Conservation (phyloP, 2,888 invertebrate genomes). For the Cerceris rybyensis region DNA sequence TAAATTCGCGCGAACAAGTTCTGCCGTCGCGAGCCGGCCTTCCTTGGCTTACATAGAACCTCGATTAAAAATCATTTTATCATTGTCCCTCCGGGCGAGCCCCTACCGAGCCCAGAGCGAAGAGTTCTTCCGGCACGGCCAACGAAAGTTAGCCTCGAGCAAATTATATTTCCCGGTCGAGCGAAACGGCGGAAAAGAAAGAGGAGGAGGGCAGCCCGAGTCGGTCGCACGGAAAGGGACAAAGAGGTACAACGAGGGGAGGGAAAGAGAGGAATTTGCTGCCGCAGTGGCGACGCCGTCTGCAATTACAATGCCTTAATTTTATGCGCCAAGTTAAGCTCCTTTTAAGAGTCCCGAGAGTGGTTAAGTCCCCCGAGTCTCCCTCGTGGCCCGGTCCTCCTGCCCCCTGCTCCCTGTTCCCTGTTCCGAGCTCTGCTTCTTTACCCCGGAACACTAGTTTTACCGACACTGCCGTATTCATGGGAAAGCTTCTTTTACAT, state of each 20-base stretch:
- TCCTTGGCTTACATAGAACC: slow-evolving; percentile 14
- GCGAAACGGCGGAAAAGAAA: slow-evolving; percentile 22
- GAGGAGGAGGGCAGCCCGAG: not conserved
- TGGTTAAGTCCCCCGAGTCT: slow-evolving; percentile 62
- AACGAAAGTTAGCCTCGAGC: slow-evolving; percentile 74
- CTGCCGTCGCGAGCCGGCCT: slow-evolving; percentile 2
- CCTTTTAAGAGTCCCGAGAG: slow-evolving; percentile 77
- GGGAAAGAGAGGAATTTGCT: slow-evolving; percentile 45
- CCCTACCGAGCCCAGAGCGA: not conserved
- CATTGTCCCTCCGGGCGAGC: slow-evolving; percentile 32
- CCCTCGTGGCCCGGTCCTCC: slow-evolving; percentile 8
- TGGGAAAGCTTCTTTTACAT: slow-evolving; percentile 54
- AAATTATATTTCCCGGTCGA: slow-evolving; percentile 75
- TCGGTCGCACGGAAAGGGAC: not conserved
- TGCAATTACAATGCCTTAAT: slow-evolving; percentile 80
- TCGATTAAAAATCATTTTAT: slow-evolving; percentile 60
- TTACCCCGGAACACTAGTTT: slow-evolving; percentile 52
- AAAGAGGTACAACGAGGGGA: slow-evolving; percentile 1
- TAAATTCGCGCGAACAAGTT: slow-evolving; percentile 17
- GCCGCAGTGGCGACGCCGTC: slow-evolving; percentile 67
- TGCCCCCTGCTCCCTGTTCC: slow-evolving; percentile 5
- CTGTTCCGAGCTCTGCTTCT: slow-evolving; percentile 11
- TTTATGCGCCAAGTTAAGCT: slow-evolving; percentile 81
- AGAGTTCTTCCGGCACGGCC: slow-evolving; percentile 18
- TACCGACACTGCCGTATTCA: slow-evolving; percentile 58